Conservation (phyloP, 2,113 vertebrate species). For the Egretta garzetta region DNA sequence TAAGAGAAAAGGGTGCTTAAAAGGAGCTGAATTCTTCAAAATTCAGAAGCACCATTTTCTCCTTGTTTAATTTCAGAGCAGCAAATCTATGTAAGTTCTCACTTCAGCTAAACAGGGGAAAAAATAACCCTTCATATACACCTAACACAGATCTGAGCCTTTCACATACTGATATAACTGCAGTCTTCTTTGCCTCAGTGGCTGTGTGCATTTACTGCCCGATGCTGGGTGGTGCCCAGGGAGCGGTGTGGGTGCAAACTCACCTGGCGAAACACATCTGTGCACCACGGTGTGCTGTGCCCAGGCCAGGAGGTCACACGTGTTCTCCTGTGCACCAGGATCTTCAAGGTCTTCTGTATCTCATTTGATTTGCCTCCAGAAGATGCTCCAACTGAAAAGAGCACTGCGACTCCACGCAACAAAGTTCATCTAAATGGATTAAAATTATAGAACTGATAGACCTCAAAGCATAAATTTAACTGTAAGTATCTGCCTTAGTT, state of each 20-base stretch:
- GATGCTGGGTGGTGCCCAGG: background rate
- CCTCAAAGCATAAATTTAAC: slow-evolving; percentile 29
- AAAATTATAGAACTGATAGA: slow-evolving; percentile 34
- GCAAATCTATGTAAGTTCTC: background rate
- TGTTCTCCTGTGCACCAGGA: background rate
- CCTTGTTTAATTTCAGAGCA: background rate
- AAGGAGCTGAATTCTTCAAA: background rate
- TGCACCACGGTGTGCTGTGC: accelerated
- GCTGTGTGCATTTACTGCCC: background rate
- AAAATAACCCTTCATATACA: background rate
- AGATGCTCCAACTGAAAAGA: slow-evolving; percentile 22
- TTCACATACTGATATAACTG: background rate
- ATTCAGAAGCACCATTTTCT: background rate
- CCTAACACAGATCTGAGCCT: background rate
- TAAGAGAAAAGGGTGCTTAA: background rate
- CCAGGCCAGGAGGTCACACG: background rate
- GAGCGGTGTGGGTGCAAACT: background rate
- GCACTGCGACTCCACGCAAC: background rate
- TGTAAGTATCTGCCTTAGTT: slow-evolving; percentile 3
- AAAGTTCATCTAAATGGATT: slow-evolving; percentile 32
- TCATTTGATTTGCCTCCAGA: slow-evolving; percentile 37
- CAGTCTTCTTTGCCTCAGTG: background rate
- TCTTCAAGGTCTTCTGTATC: background rate
- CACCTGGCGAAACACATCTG: background rate
- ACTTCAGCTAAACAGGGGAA: background rate